Conservation (phyloP, 1,140 invertebrate genomes). For the Drosophila teissieri region DNA sequence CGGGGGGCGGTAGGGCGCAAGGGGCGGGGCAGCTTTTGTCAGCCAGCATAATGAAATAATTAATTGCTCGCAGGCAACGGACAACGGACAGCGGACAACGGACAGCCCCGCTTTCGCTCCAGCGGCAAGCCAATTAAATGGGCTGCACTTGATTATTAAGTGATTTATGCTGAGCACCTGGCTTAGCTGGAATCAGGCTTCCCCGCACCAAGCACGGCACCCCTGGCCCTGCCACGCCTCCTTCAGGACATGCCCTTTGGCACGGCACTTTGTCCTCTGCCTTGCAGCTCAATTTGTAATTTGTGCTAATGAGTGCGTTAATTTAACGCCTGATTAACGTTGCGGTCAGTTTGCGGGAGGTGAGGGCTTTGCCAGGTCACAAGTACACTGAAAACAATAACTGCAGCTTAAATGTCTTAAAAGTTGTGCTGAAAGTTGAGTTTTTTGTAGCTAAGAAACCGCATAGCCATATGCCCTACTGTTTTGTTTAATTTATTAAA, state of each 20-base stretch:
- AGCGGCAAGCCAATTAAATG: conserved; percentile 71
- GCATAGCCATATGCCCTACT: too few species aligned
- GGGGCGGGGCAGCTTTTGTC: conserved; percentile 47
- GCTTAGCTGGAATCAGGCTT: conserved; percentile 36
- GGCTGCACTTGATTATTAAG: conserved; percentile 79
- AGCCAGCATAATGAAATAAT: conserved; percentile 64
- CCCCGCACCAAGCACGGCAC: too few species aligned
- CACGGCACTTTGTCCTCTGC: conserved; percentile 37
- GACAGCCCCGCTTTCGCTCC: conserved; percentile 17
- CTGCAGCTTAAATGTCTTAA: too few species aligned
- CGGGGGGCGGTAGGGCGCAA: neutral
- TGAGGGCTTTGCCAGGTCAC: neutral
- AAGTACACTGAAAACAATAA: neutral
- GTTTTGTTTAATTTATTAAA: too few species aligned
- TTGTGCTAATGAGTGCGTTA: conserved; percentile 82
- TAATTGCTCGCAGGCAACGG: conserved; percentile 56
- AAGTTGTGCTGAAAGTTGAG: too few species aligned
- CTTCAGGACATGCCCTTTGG: conserved; percentile 18
- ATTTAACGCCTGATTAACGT: conserved; percentile 81
- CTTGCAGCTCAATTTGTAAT: conserved; percentile 75
- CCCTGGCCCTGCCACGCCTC: neutral
- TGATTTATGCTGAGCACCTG: conserved; percentile 79
- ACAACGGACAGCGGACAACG: conserved; percentile 6
- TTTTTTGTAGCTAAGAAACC: too few species aligned
- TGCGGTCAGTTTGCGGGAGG: conserved; percentile 43